Conservation (phyloP, 2,113 vertebrate species). For the Mesocricetus auratus region DNA sequence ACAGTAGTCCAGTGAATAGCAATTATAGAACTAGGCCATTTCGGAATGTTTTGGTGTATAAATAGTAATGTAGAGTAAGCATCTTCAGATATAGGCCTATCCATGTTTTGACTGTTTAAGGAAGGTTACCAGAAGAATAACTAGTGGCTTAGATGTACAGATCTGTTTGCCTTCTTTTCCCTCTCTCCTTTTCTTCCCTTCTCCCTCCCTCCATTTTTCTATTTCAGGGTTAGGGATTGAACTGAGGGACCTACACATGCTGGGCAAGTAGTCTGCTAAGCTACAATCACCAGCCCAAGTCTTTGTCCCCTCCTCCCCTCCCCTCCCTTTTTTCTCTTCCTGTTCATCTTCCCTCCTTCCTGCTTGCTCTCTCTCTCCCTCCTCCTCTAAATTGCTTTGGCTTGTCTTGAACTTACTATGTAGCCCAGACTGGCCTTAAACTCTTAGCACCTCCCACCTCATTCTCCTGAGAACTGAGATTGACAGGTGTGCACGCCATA, state of each 20-base stretch:
- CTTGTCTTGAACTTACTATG: not conserved
- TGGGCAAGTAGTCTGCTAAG: not conserved
- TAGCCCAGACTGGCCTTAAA: not conserved
- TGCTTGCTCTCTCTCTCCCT: not conserved
- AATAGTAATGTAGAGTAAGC: not conserved
- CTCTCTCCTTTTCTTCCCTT: no score
- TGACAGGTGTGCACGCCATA: no score
- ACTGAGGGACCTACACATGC: not conserved
- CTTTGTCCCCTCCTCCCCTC: no score
- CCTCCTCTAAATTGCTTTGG: not conserved
- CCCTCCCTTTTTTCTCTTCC: not conserved
- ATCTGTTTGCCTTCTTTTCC: not conserved
- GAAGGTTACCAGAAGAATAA: not conserved
- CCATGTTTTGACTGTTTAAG: constrained; percentile 20
- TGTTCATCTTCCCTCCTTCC: not conserved
- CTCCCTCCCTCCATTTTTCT: not conserved
- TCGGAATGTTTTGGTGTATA: not conserved
- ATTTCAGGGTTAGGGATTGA: not conserved
- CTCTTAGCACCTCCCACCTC: not conserved
- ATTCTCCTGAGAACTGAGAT: not conserved
- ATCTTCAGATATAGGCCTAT: not conserved
- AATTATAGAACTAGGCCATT: not conserved
- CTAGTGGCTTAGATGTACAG: constrained; percentile 8
- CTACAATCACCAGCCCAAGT: not conserved
- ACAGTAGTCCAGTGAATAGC: not conserved